Conservation (phyloP, 53 echinoderm and acorn worm species). For the Echinometra lucunter region DNA sequence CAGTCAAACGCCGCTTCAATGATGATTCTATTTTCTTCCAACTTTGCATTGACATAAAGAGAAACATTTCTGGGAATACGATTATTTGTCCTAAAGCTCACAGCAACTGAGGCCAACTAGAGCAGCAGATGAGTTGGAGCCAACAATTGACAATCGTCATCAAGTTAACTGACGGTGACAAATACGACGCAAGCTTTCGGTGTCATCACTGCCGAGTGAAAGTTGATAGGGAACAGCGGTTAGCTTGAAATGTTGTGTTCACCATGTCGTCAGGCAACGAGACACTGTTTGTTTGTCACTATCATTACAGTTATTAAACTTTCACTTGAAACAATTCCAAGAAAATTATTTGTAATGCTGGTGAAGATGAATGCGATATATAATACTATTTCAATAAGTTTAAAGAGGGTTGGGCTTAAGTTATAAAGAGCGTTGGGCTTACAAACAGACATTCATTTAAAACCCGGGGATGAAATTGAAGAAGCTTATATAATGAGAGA, state of each 20-base stretch:
- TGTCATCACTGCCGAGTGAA: neutral
- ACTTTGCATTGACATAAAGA: too few relatives aligned
- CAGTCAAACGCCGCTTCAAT: neutral
- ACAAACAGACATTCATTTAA: too few relatives aligned
- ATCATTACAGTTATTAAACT: neutral
- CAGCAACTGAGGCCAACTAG: neutral
- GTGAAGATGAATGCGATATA: too few relatives aligned
- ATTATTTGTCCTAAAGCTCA: neutral
- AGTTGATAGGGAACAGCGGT: neutral
- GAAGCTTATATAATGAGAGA: too few relatives aligned
- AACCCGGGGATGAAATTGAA: too few relatives aligned
- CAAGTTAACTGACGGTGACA: neutral
- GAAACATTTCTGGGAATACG: neutral
- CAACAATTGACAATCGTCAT: neutral
- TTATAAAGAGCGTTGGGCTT: too few relatives aligned
- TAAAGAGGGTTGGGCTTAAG: too few relatives aligned
- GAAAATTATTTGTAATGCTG: neutral
- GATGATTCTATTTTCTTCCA: too few relatives aligned
- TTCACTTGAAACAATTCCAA: neutral
- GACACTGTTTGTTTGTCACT: neutral
- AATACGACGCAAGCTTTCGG: neutral
- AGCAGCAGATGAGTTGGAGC: neutral
- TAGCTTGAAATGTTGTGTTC: neutral
- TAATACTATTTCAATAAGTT: too few relatives aligned
- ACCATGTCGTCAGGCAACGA: neutral